A percentile compares a stretch with the other conserved stretches of the same genome.
phyloP scores from a whole-genome alignment of 2,888 invertebrate genomes.

The Petrolisthes cinctipes region DNA sequence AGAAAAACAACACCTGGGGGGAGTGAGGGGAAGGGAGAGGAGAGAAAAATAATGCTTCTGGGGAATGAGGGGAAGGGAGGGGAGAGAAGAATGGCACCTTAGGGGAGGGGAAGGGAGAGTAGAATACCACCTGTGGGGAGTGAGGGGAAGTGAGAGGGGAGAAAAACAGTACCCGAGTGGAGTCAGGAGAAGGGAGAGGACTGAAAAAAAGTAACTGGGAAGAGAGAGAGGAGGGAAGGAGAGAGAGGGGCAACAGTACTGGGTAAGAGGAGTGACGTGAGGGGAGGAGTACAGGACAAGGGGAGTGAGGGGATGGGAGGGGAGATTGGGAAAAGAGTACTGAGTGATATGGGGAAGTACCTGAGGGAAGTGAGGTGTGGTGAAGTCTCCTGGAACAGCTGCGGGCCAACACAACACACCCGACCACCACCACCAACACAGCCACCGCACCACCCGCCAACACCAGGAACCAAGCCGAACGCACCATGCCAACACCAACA shows the following conservation, averaged over 20 bases:
- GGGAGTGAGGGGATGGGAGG: neutral
- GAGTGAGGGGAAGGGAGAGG: no score
- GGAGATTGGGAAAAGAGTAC: neutral
- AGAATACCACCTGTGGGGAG: no score
- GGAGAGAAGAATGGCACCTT: no score
- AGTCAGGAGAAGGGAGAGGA: neutral
- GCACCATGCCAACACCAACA: conserved; percentile 37
- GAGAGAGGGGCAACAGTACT: neutral
- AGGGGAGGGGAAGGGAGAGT: no score
- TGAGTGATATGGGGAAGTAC: neutral
- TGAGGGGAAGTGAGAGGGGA: no score
- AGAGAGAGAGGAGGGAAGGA: neutral
- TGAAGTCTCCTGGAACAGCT: conserved; percentile 35
- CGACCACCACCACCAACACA: conserved; percentile 44
- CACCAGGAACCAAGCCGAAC: conserved; percentile 54
- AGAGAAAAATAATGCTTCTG: no score
- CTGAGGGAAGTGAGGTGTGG: conserved; percentile 24
- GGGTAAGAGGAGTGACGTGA: neutral
- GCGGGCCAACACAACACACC: conserved; percentile 33
- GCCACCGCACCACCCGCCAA: conserved; percentile 45
- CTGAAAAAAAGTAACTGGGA: neutral
- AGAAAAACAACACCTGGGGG: no score
- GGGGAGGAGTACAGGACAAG: neutral
- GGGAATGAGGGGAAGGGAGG: no score
- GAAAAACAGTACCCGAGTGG: neutral